Evolutionary conservation across 2,888 invertebrate species (phyloP).

Genomic region (Anthrax anthrax): DNA sequence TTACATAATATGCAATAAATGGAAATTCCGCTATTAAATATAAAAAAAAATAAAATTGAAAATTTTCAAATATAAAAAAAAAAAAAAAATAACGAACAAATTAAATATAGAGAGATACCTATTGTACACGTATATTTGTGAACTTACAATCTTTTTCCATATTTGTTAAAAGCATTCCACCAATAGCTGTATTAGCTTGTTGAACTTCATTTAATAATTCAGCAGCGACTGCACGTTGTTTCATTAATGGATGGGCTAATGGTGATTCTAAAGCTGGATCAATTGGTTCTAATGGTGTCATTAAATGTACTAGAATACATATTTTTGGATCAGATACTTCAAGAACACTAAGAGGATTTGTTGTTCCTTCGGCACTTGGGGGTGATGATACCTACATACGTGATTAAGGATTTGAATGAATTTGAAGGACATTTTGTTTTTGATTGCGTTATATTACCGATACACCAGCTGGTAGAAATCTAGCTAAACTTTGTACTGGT

Average conservation of each 20-base stretch:
- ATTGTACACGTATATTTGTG: neutral
- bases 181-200: slow-evolving; percentile 58
- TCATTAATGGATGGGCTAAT: slow-evolving; percentile 59
- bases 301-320: slow-evolving; percentile 74
- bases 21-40: slow-evolving; percentile 62
- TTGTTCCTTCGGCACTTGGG: slow-evolving; percentile 40
- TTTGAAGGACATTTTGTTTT: no score
- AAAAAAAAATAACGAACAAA: no score
- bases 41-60: no score
- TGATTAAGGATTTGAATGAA: no score
- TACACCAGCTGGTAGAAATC: slow-evolving; percentile 80
- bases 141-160: slow-evolving; percentile 69
- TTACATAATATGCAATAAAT: slow-evolving; percentile 80
- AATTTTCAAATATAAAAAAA: no score
- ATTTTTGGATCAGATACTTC: slow-evolving; percentile 82
- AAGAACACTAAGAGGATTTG: slow-evolving; percentile 52
- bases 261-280: slow-evolving; percentile 78
- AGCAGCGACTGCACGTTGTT: slow-evolving; percentile 63
- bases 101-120: no score
- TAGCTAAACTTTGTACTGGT: slow-evolving; percentile 73
- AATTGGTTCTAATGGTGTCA: slow-evolving; percentile 76
- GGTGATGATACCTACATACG: slow-evolving; percentile 44
- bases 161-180: slow-evolving; percentile 75
- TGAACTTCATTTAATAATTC: slow-evolving; percentile 56
- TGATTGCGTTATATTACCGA: slow-evolving; percentile 50